Evolutionary conservation across 2,797 vertebrate genomes (phyloP).

Genomic region (Cetoscarus ocellatus): DNA sequence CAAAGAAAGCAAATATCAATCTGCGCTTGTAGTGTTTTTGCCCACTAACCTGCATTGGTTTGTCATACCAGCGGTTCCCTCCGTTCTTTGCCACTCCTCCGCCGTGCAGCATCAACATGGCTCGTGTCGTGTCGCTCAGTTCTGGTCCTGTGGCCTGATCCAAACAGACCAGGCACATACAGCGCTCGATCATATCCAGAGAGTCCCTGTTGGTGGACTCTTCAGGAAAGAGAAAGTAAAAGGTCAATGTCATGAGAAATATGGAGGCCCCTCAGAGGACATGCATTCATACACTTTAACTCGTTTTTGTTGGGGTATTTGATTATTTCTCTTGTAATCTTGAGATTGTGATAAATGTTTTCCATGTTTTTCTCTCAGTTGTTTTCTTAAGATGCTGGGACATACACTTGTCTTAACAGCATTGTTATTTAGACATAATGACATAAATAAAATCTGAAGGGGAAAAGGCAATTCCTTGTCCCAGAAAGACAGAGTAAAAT

Average conservation of each 20-base stretch:
- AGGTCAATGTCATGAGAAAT: not conserved
- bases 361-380: too few relatives aligned
- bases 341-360: too few relatives aligned
- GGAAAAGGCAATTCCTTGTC: too few relatives aligned
- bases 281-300: too few relatives aligned
- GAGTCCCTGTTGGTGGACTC: constrained; percentile 98
- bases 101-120: constrained; percentile 91
- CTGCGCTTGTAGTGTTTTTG: not conserved
- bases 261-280: not conserved
- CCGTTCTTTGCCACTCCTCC: constrained; percentile 89
- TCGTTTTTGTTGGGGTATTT: too few relatives aligned
- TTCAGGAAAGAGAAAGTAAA: constrained; percentile 50
- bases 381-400: too few relatives aligned
- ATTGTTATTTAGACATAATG: too few relatives aligned
- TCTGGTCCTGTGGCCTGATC: constrained; percentile 84
- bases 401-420: too few relatives aligned
- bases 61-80: constrained; percentile 98
- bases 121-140: constrained; percentile 85
- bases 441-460: too few relatives aligned
- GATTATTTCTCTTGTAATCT: too few relatives aligned
- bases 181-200: constrained; percentile 96
- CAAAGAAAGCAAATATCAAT: too few relatives aligned
- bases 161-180: constrained; percentile 94
- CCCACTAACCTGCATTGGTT: constrained; percentile 93
- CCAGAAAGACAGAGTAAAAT: too few relatives aligned